Evolutionary conservation across 1,140 invertebrate genomes (phyloP).

Genomic region (Pararge aegeria): DNA sequence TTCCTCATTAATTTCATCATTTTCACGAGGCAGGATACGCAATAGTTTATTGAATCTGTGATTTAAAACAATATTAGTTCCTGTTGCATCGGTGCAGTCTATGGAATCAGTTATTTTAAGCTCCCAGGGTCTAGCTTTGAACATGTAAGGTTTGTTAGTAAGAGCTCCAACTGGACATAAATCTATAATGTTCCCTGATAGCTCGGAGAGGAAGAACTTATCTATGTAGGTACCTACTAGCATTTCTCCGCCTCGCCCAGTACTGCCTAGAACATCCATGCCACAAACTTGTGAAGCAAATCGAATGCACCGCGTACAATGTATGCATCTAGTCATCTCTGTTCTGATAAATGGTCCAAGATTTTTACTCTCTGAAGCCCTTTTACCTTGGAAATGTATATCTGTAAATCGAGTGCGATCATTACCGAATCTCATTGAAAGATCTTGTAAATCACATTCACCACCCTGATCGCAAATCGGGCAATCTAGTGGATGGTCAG

Average conservation of each 20-base stretch:
- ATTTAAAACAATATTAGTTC: constrained; percentile 87
- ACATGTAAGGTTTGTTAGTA: constrained; percentile 98
- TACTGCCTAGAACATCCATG: constrained; percentile 88
- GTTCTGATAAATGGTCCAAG: constrained; percentile 89
- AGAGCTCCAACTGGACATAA: constrained; percentile 99
- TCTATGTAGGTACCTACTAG: constrained; percentile 99
- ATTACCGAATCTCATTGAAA: constrained; percentile 98
- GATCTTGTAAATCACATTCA: constrained; percentile 98
- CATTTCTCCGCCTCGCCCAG: constrained; percentile 83
- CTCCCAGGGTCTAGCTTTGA: constrained; percentile 85
- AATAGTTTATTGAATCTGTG: constrained; percentile 86
- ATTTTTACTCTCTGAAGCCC: constrained; percentile 89
- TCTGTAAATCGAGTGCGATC: constrained; percentile 97
- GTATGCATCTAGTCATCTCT: constrained; percentile 91
- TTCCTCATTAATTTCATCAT: constrained; percentile 90
- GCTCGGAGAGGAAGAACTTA: constrained; percentile 97
- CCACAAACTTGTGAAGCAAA: constrained; percentile 88
- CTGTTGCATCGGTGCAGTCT: constrained; percentile 89
- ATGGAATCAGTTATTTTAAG: constrained; percentile 84
- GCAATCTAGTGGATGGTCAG: constrained; percentile 99
- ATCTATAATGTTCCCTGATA: constrained; percentile 99
- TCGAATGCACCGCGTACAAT: constrained; percentile 89
- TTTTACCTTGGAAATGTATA: constrained; percentile 95
- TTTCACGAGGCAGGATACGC: constrained; percentile 85
- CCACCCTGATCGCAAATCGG: constrained; percentile 99